Evolutionary conservation across 2,113 vertebrate species (phyloP).

Genomic region (Theristicus caerulescens): DNA sequence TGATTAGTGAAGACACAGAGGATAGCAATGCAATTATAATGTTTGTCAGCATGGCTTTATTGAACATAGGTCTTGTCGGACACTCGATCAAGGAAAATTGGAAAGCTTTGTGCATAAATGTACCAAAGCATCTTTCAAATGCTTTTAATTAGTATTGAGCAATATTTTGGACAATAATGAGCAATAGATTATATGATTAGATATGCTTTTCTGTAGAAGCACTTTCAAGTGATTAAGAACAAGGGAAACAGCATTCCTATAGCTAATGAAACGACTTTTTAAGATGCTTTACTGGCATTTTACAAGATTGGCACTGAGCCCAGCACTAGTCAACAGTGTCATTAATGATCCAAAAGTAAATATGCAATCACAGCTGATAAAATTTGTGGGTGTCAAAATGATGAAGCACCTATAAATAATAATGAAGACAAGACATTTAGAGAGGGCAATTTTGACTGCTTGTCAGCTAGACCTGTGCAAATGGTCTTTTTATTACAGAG

Average conservation of each 20-base stretch:
- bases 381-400: conserved; percentile 51
- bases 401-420: conserved; percentile 59
- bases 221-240: neutral
- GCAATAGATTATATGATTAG: neutral
- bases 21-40: neutral
- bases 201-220: neutral
- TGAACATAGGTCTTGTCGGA: neutral
- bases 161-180: neutral
- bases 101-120: neutral
- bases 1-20: conserved; percentile 13
- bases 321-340: conserved; percentile 32
- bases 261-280: neutral
- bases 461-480: neutral
- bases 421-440: conserved; percentile 41
- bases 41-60: neutral
- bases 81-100: neutral
- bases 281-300: conserved; percentile 20
- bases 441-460: conserved; percentile 35
- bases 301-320: conserved; percentile 43
- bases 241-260: neutral
- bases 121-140: neutral
- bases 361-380: conserved; percentile 44
- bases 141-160: conserved; percentile 14
- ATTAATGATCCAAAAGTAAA: conserved; percentile 56
- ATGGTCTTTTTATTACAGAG: conserved; percentile 23